phyloP scores from a whole-genome alignment of 2,113 vertebrate species.

The Uria lomvia region DNA sequence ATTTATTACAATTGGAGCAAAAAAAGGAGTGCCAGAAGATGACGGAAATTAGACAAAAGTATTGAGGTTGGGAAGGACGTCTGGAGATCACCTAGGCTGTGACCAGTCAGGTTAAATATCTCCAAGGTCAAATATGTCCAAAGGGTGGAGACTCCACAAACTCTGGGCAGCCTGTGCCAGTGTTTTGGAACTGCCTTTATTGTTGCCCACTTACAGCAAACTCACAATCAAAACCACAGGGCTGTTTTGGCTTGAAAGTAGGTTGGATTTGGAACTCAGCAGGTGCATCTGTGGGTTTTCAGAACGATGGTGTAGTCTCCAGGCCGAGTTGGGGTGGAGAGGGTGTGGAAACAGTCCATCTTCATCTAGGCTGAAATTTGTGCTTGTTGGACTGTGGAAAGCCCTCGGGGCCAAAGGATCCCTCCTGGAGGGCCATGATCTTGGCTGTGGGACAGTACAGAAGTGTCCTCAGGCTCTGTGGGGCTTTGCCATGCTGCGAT shows the following conservation, averaged over 20 bases:
- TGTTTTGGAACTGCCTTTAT: not conserved
- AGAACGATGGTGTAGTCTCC: not conserved
- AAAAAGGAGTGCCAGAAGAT: not conserved
- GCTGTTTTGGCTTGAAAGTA: not conserved
- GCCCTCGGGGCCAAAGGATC: not conserved
- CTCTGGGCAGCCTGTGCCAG: not conserved
- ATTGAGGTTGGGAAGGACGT: not conserved
- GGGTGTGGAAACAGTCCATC: not conserved
- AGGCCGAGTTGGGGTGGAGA: accelerated
- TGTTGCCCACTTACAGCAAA: not conserved
- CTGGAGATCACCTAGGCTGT: not conserved
- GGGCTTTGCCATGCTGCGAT: not conserved
- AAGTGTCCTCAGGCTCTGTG: accelerated
- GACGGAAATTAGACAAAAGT: not conserved
- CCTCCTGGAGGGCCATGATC: not conserved
- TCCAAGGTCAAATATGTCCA: not conserved
- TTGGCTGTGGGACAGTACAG: not conserved
- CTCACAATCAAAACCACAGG: not conserved
- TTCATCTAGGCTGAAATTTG: not conserved
- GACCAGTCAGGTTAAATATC: not conserved
- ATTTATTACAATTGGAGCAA: not conserved
- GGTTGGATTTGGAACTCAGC: not conserved
- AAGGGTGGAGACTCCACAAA: not conserved
- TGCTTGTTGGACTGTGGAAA: not conserved
- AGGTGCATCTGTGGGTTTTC: not conserved